These are phyloP conservation scores for Heliconius ethilla DNA, from an alignment of 2,888 invertebrate genomes.

Conservation along the genomic window DNA sequence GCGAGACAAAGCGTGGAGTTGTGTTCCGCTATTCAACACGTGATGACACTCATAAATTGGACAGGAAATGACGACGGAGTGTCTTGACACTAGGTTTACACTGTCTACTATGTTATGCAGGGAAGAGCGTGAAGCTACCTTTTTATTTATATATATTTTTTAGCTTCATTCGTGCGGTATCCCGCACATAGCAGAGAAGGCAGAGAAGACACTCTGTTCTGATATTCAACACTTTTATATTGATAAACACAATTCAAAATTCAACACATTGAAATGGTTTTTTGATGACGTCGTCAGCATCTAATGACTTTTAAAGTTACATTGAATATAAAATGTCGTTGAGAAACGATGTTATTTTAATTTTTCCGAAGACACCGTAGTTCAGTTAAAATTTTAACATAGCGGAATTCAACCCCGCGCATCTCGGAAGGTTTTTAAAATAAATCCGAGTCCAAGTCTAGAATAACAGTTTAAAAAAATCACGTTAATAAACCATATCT, in stretches of 20 bases:
- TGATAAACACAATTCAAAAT: conserved; percentile 1
- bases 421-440: too few relatives aligned
- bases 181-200: background rate
- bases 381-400: too few relatives aligned
- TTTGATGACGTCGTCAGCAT: conserved; percentile 18
- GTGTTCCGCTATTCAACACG: too few relatives aligned
- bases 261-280: conserved; percentile 14
- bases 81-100: background rate
- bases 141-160: too few relatives aligned
- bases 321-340: conserved; percentile 1
- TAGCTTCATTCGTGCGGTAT: too few relatives aligned
- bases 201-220: background rate
- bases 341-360: background rate
- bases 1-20: background rate
- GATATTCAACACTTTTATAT: background rate
- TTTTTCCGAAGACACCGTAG: background rate
- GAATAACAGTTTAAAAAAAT: too few relatives aligned
- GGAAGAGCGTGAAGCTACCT: background rate
- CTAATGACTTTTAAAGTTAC: conserved; percentile 11
- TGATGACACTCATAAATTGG: background rate
- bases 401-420: too few relatives aligned
- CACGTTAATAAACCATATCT: too few relatives aligned
- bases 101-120: background rate
- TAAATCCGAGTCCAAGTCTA: too few relatives aligned
- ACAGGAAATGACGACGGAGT: background rate